A percentile compares a stretch with the other conserved stretches of the same genome.
These are phyloP conservation scores for Operophtera brumata DNA, from an alignment of 2,888 invertebrate genomes.

Conservation along the genomic window DNA sequence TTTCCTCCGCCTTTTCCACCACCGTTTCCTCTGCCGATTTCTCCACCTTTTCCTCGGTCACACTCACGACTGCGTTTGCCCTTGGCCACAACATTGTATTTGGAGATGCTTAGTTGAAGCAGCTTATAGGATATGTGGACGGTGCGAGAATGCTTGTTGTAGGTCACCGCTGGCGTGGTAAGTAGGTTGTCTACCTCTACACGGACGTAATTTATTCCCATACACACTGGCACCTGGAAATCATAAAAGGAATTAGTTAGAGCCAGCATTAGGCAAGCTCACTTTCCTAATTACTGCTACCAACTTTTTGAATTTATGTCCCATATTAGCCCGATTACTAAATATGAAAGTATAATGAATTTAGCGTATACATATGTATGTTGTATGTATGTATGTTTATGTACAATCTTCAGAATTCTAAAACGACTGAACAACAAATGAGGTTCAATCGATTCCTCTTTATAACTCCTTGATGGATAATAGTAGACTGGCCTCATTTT, in stretches of 20 bases:
- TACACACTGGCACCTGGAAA: constrained; percentile 2
- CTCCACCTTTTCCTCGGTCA: background rate
- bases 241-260: background rate
- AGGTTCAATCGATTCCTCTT: no score
- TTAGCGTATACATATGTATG: no score
- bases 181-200: background rate
- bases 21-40: background rate
- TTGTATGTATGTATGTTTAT: no score
- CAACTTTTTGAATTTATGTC: background rate
- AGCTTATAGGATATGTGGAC: background rate
- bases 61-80: background rate
- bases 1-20: background rate
- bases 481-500: no score
- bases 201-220: constrained; percentile 1
- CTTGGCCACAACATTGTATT: background rate
- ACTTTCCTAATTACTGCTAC: no score
- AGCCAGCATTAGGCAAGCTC: no score
- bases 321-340: no score
- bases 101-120: background rate
- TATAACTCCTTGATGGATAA: no score
- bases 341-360: no score
- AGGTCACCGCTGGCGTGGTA: background rate
- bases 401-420: no score
- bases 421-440: no score
- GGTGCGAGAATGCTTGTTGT: background rate